These are phyloP conservation scores for Melanotus villosus DNA, from an alignment of 2,888 invertebrate genomes.

Conservation along the genomic window DNA sequence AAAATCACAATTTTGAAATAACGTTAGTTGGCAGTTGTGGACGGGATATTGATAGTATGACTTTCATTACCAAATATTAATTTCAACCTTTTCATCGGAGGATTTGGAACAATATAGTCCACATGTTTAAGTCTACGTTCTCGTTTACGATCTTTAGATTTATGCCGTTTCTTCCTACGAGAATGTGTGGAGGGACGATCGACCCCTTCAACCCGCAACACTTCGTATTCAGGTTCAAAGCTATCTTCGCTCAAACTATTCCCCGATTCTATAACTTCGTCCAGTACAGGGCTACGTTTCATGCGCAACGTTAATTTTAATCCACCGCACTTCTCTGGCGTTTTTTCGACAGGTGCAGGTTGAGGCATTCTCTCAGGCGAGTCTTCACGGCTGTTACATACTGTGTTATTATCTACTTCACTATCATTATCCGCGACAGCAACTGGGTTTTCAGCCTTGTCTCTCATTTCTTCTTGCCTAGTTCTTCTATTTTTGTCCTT, in stretches of 20 bases:
- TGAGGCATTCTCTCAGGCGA: constrained; percentile 42
- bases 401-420: constrained; percentile 5
- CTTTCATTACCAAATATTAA: constrained; percentile 92
- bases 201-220: constrained; percentile 87
- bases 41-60: constrained; percentile 89
- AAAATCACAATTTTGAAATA: constrained; percentile 37
- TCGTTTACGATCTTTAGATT: constrained; percentile 70
- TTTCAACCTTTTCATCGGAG: constrained; percentile 87
- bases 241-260: constrained; percentile 77
- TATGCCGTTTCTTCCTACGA: constrained; percentile 75
- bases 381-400: constrained; percentile 7
- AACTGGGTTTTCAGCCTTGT: constrained; percentile 53
- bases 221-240: constrained; percentile 86
- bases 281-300: constrained; percentile 88
- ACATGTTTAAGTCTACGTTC: constrained; percentile 61
- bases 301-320: constrained; percentile 87
- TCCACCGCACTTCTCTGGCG: constrained; percentile 67
- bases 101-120: constrained; percentile 73
- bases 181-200: constrained; percentile 73
- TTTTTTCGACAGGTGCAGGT: constrained; percentile 51
- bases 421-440: constrained; percentile 23
- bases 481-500: constrained; percentile 38
- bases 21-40: constrained; percentile 73
- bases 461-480: constrained; percentile 51
- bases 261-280: constrained; percentile 88